Base-by-base conservation (phyloP, 2,888 invertebrate genomes). In the Noctua fimbriata region DNA sequence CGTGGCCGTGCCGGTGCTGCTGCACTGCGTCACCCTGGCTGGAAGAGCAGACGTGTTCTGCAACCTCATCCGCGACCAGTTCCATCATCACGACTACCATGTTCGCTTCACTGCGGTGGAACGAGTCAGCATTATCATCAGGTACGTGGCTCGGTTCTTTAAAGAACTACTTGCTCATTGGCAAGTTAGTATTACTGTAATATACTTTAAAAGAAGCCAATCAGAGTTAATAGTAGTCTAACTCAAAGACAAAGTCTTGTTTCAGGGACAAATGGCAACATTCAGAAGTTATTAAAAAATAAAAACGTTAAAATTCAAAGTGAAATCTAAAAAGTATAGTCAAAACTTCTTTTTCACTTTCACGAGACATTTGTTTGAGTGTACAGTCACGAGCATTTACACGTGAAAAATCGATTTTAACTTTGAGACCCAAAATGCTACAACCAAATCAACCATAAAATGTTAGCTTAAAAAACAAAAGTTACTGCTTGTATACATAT, bases 1-100 rank as follows among this genome's bases (percentile, higher is more conserved):
- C 93, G 98, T 99, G 86, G 98, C 98, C 52, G 99, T 99, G 49
- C 99, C 99, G 0, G 97, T 99, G 76, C 97, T 99, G 85, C 97
- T 99, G 80, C 99, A 99, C 95, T 99, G 99, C 93, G 98, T 99
- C 83, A 99, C 99, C 0, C 97, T 99, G 84, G 98, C 99, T 0
- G 98, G 98, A 79, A 99, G 99, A 4, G 98, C 99, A 0, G 99
- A 99, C 94, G 98, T 99, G 69, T 99, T 99, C 94, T 99, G 99
- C 98, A 98, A 98, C 86, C 98, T 99, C n/a, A 98, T 99, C 76
- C 98, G 99, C 92, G 98, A 99, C 91, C 98, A 99, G 93, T 99
- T 99, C 96, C 99, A 99, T 89, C 98, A 98, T 92, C 97, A 97
- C 16, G 99, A 99, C 94, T 99, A 99, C 98, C 98, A 98, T 86